Percentiles rank a stretch among this genome's conserved stretches.
phyloP scores from a whole-genome alignment of 2,113 vertebrate genomes.

The Xyrauchen texanus region DNA sequence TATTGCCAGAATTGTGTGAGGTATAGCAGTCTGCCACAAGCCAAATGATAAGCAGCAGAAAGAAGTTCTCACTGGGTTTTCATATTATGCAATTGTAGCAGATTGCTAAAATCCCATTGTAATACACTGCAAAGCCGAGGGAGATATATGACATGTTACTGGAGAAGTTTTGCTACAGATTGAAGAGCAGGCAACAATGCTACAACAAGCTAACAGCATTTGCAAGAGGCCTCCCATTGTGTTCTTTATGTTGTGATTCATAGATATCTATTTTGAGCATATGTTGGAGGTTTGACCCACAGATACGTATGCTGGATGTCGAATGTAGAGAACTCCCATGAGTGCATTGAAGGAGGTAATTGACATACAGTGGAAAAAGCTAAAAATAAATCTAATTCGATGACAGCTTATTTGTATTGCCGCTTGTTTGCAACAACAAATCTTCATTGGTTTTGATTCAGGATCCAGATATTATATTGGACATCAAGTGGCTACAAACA shows the following conservation, averaged over 20 bases:
- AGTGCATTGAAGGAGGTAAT: no score
- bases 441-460: no score
- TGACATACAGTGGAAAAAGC: no score
- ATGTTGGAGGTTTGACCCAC: neutral
- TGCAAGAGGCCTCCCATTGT: neutral
- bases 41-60: slow-evolving; percentile 24
- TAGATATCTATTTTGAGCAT: neutral
- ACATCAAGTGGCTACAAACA: no score
- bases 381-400: no score
- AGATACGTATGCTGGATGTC: neutral
- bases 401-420: no score
- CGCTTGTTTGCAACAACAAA: no score
- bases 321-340: no score
- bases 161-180: neutral
- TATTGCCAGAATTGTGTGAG: slow-evolving; percentile 37
- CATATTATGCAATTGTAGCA: slow-evolving; percentile 39
- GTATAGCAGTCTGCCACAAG: slow-evolving; percentile 5
- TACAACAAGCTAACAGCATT: slow-evolving; percentile 10
- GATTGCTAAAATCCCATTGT: slow-evolving; percentile 36
- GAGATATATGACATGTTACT: neutral
- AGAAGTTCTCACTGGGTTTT: neutral
- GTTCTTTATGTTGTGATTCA: no score
- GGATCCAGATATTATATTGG: no score
- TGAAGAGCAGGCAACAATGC: neutral
- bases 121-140: neutral